Base-by-base conservation (phyloP, 2,797 vertebrate genomes). In the Lacerta bilineata region DNA sequence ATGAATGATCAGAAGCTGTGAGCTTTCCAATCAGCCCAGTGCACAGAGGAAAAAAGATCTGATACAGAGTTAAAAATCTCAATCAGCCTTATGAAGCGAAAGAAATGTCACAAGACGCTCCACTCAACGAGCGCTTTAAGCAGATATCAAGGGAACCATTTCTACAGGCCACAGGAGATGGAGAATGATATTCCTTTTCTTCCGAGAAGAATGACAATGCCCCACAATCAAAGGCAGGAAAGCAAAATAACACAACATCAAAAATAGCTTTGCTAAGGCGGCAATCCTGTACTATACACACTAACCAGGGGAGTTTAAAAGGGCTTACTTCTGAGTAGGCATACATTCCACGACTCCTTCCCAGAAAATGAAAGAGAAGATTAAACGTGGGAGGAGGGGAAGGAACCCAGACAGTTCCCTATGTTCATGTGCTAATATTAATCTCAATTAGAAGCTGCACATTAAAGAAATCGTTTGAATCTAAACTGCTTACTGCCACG, bases 21-120 rank as follows among this genome's bases (percentile, higher is more conserved):
- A 93, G 39, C 5, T 88, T 93, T 92, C 89, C 94, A 94, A 93
- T 94, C 93, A 95, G 84, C n/a, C 50, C 85, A 93, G 41, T 75
- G 75, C 27, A 68, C 43, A 92, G 81, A 93, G 94, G 92, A 87
- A 89, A 64, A 59, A 92, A 1, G 4, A 92, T 88, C 85, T 91
- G 89, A 90, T 80, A 89, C 68, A 39, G 72, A 92, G 87, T 91
- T 93, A 93, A 96, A 64, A 95, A 90, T 43, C 75, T 18, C 87
- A 92, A 0, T 84, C 3, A 25, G 86, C 86, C 93, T 93, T 90
- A 92, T 0, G 7, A 92, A 91, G 79, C 1, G 1, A 80, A 93
- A 91, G 84, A 91, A 95, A 91, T 91, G 85, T 39, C 80, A 68
- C 33, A 80, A 66, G 91, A 90, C 84, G 88, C 36, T 90, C 68